Conservation (phyloP, 2,888 invertebrate genomes). For the Drosophila engyochracea region DNA sequence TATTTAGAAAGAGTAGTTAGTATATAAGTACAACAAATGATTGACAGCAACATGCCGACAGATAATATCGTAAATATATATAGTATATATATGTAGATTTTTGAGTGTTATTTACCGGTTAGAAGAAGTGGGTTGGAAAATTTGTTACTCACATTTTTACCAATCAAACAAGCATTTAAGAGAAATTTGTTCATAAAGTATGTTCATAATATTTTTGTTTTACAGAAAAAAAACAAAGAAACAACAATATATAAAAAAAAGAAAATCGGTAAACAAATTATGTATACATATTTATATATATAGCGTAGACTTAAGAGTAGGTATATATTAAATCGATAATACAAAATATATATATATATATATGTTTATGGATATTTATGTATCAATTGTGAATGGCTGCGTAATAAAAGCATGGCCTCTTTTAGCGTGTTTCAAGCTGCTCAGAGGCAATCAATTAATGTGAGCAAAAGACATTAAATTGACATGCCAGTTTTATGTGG, state of each 20-base stretch:
- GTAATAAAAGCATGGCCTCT: not conserved
- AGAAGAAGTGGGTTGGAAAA: constrained; percentile 73
- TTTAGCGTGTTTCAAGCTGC: constrained; percentile 1
- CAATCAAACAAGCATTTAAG: constrained; percentile 85
- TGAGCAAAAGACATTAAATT: constrained; percentile 26
- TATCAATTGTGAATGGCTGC: not conserved
- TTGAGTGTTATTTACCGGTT: constrained; percentile 68
- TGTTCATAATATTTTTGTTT: constrained; percentile 61
- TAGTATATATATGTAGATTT: constrained; percentile 23
- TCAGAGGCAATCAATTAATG: constrained; percentile 21
- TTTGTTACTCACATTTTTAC: constrained; percentile 85
- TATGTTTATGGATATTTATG: not conserved
- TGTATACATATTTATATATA: constrained; percentile 50
- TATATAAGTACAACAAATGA: constrained; percentile 17
- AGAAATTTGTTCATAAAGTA: constrained; percentile 80
- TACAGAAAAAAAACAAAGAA: constrained; percentile 62
- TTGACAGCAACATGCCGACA: constrained; percentile 59
- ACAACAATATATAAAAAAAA: constrained; percentile 66
- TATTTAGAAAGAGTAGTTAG: constrained; percentile 7
- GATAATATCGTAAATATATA: constrained; percentile 27
- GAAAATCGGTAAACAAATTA: constrained; percentile 57
- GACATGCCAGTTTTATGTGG: constrained; percentile 12
- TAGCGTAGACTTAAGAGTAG: constrained; percentile 33
- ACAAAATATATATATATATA: not conserved
- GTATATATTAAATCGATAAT: not conserved